A percentile compares a stretch with the other conserved stretches of the same genome.
These are phyloP conservation scores for Nemoura dubitans DNA, from an alignment of 2,888 invertebrate species.

Conservation along the genomic window DNA sequence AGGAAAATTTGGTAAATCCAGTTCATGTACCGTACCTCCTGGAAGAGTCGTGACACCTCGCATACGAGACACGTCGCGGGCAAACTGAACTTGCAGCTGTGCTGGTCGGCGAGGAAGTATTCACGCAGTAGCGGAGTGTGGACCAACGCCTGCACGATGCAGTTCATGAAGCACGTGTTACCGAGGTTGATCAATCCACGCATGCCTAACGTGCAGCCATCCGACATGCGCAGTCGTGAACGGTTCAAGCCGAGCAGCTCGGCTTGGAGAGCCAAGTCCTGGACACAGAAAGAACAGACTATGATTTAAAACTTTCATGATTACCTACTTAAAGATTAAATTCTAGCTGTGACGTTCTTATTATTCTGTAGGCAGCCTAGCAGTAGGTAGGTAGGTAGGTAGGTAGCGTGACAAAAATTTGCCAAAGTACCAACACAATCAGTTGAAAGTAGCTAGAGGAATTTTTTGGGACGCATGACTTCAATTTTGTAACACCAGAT, in stretches of 20 bases:
- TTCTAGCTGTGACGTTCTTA: too few relatives aligned
- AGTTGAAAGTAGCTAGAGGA: too few relatives aligned
- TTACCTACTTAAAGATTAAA: too few relatives aligned
- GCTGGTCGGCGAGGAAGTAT: slow-evolving; percentile 93
- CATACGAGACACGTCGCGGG: slow-evolving; percentile 91
- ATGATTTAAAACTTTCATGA: too few relatives aligned
- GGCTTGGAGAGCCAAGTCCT: slow-evolving; percentile 77
- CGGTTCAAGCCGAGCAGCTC: slow-evolving; percentile 79
- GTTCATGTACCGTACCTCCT: slow-evolving; percentile 71
- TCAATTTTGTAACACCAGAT: too few relatives aligned
- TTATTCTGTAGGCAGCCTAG: too few relatives aligned
- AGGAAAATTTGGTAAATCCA: too few relatives aligned
- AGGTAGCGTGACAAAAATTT: too few relatives aligned
- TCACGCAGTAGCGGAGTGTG: slow-evolving; percentile 95
- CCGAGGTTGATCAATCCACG: slow-evolving; percentile 95
- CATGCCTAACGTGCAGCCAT: slow-evolving; percentile 85
- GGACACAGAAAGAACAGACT: slow-evolving; percentile 40
- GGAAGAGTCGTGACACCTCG: slow-evolving; percentile 94
- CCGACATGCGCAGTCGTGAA: slow-evolving; percentile 79
- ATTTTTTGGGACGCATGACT: too few relatives aligned
- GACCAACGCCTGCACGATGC: slow-evolving; percentile 93
- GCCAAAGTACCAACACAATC: too few relatives aligned
- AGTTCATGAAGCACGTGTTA: slow-evolving; percentile 98
- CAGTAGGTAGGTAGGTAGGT: too few relatives aligned
- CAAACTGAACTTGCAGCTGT: slow-evolving; percentile 64